Conservation (phyloP, 2,113 vertebrate genomes). For the Actenoides hombroni region DNA sequence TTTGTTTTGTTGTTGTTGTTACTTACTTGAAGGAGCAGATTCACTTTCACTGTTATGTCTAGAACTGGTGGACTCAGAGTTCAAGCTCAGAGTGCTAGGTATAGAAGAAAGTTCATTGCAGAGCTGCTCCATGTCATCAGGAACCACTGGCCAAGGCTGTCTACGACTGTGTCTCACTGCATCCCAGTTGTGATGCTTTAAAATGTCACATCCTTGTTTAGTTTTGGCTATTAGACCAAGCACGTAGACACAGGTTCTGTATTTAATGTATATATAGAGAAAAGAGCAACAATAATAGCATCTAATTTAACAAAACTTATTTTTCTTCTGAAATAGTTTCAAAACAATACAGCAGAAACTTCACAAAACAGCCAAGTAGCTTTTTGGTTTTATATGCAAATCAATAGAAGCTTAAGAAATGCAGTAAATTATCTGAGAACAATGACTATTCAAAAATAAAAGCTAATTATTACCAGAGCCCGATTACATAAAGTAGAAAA, state of each 20-base stretch:
- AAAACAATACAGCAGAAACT: background rate
- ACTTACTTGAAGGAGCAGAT: slow-evolving; percentile 91
- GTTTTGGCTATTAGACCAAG: slow-evolving; percentile 96
- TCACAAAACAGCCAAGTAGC: background rate
- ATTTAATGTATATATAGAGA: background rate
- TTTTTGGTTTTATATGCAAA: background rate
- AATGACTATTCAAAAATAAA: background rate
- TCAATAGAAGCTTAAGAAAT: background rate
- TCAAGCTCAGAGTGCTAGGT: slow-evolving; percentile 86
- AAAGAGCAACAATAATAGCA: slow-evolving; percentile 15
- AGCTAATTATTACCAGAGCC: background rate
- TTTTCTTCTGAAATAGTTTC: background rate
- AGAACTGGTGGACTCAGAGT: slow-evolving; percentile 95
- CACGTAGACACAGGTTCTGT: slow-evolving; percentile 92
- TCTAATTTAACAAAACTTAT: background rate
- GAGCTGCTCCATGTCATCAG: slow-evolving; percentile 90
- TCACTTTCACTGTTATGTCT: slow-evolving; percentile 98
- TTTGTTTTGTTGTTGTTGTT: background rate
- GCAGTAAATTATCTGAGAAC: background rate
- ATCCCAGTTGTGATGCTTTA: slow-evolving; percentile 94
- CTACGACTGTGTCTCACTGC: slow-evolving; percentile 92
- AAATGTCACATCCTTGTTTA: slow-evolving; percentile 93
- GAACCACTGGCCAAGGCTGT: slow-evolving; percentile 94
- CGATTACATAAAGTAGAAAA: background rate
- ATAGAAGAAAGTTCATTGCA: slow-evolving; percentile 84